phyloP scores from a whole-genome alignment of 2,888 invertebrate species.

The Trichogramma dendrolimi region DNA sequence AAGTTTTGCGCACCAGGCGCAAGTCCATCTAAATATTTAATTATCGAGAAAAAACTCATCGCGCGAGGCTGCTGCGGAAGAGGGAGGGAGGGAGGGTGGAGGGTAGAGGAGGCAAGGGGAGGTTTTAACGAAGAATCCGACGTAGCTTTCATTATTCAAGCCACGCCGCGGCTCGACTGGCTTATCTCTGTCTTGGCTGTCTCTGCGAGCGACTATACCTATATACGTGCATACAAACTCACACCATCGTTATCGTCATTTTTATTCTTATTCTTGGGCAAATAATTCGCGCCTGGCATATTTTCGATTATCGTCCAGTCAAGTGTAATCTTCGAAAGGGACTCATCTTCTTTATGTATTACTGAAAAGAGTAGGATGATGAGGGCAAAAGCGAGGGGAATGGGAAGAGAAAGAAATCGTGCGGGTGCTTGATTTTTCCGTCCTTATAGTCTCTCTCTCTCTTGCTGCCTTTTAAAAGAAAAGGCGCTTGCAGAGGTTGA shows the following conservation, averaged over 20 bases:
- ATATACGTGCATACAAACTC: constrained; percentile 8
- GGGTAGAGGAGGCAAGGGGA: not conserved
- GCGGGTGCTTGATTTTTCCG: constrained; percentile 20
- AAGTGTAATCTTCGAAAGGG: constrained; percentile 46
- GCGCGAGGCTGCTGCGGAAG: too few relatives aligned
- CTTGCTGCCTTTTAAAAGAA: too few relatives aligned
- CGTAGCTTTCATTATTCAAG: constrained; percentile 22
- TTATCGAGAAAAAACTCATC: constrained; percentile 19
- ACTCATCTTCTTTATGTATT: constrained; percentile 2
- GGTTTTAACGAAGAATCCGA: constrained; percentile 20
- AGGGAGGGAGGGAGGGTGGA: not conserved
- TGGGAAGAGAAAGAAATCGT: constrained; percentile 13
- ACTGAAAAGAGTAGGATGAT: not conserved
- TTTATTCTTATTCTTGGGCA: constrained; percentile 24
- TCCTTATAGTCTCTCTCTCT: constrained; percentile 8
- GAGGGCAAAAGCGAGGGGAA: constrained; percentile 24
- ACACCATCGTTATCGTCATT: too few relatives aligned
- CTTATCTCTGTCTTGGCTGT: constrained; percentile 15
- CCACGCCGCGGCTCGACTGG: constrained; percentile 18
- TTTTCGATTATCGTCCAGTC: constrained; percentile 51
- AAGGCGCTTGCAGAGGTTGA: too few relatives aligned
- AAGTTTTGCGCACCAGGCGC: too few relatives aligned
- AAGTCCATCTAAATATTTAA: constrained; percentile 26
- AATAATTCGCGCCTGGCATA: constrained; percentile 49
- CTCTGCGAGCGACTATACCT: constrained; percentile 12